Evolutionary conservation across 2,888 invertebrate genomes (phyloP).

Genomic region (Tanypteryx hageni): DNA sequence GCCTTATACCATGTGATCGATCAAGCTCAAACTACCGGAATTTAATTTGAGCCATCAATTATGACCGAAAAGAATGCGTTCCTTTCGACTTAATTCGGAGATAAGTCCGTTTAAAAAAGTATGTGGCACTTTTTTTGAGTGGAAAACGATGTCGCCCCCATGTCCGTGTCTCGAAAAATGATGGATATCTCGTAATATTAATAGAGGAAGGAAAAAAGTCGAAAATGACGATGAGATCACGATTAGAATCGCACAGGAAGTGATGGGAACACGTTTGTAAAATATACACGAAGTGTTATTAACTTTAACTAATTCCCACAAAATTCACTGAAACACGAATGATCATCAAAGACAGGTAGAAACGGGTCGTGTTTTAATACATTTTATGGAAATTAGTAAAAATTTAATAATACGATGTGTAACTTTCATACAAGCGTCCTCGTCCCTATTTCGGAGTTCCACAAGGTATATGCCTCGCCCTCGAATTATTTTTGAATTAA

Average conservation of each 20-base stretch:
- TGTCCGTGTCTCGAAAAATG: background rate
- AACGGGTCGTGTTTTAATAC: no score
- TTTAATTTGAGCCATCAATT: constrained; percentile 6
- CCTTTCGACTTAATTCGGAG: background rate
- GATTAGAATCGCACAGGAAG: background rate
- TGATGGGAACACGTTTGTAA: no score
- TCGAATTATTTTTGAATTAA: background rate
- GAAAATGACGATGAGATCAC: background rate
- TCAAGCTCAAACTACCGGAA: constrained; percentile 44
- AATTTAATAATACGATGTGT: no score
- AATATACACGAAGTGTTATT: no score
- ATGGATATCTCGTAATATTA: background rate
- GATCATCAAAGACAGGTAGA: no score
- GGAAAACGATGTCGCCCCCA: background rate
- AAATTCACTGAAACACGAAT: no score
- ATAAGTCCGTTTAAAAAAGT: background rate
- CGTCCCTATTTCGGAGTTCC: no score
- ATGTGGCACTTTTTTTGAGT: background rate
- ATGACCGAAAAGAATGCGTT: background rate
- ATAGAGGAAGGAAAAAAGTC: background rate
- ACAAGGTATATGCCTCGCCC: no score
- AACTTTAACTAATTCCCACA: no score
- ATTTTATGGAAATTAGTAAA: no score
- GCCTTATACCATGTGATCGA: background rate
- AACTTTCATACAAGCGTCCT: no score